phyloP scores from a whole-genome alignment of 2,797 vertebrate species.

The Synanceia verrucosa region DNA sequence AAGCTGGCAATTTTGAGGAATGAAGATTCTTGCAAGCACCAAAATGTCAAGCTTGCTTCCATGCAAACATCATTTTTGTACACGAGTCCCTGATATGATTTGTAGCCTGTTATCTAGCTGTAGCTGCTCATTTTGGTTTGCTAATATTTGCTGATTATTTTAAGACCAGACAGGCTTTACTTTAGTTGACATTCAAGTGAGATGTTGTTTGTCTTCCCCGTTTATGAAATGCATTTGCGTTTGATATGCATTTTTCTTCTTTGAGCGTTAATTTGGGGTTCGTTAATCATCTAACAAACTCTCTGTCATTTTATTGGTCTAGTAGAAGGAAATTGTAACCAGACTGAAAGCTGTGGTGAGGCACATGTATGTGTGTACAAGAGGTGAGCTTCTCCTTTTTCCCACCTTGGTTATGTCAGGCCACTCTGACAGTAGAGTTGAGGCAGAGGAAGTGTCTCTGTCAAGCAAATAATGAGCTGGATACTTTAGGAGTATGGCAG shows the following conservation, averaged over 20 bases:
- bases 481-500: conserved; percentile 1
- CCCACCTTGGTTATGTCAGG: conserved; percentile 23
- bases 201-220: conserved; percentile 1
- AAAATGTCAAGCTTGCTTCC: conserved; percentile 54
- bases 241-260: conserved; percentile 16
- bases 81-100: background rate
- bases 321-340: conserved; percentile 10
- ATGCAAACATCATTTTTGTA: conserved; percentile 38
- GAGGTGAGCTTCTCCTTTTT: background rate
- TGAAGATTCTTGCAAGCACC: conserved; percentile 46
- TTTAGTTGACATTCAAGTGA: conserved; percentile 14
- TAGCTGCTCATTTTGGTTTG: conserved; percentile 27
- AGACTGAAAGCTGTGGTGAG: background rate
- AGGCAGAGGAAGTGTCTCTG: conserved; percentile 22
- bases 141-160: conserved; percentile 37
- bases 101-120: background rate
- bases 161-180: background rate
- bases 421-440: conserved; percentile 36
- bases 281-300: too few relatives aligned
- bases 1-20: conserved; percentile 58
- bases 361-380: background rate
- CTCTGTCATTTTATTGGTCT: conserved; percentile 30
- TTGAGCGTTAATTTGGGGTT: too few relatives aligned
- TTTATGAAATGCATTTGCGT: conserved; percentile 31
- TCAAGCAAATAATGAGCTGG: conserved; percentile 43